phyloP scores from a whole-genome alignment of 2,888 invertebrate genomes.

The Sarcophaga subvicina region DNA sequence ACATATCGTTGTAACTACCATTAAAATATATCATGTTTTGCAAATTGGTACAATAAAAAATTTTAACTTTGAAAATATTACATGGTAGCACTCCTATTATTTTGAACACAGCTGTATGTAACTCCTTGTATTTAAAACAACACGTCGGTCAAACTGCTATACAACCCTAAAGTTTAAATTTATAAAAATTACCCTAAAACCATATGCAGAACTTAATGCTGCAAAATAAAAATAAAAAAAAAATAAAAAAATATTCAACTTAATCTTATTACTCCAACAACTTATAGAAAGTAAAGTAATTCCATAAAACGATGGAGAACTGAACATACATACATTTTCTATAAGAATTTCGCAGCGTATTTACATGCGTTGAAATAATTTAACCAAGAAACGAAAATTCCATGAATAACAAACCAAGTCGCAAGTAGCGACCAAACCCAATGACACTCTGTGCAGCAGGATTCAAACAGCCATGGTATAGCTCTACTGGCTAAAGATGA shows the following conservation, averaged over 20 bases:
- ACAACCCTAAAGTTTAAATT: conserved; percentile 47
- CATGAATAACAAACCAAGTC: conserved; percentile 58
- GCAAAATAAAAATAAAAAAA: not conserved
- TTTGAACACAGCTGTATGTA: too few species aligned
- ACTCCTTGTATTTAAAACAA: too few species aligned
- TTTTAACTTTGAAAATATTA: too few species aligned
- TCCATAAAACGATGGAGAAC: conserved; percentile 14
- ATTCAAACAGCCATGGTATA: not conserved
- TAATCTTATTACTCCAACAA: conserved; percentile 61
- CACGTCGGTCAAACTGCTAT: too few species aligned
- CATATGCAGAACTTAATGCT: conserved; percentile 40
- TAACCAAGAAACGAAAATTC: conserved; percentile 22
- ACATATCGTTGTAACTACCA: too few species aligned
- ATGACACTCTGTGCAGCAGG: not conserved
- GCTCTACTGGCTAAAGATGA: not conserved
- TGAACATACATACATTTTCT: conserved; percentile 16
- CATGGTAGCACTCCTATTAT: too few species aligned
- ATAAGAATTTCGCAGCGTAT: conserved; percentile 37
- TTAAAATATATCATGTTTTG: too few species aligned
- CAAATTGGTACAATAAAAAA: too few species aligned
- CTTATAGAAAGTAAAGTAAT: conserved; percentile 21
- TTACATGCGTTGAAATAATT: conserved; percentile 55
- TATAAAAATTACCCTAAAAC: conserved; percentile 54
- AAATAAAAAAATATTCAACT: not conserved
- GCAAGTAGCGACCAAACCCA: conserved; percentile 5